Evolutionary conservation across 2,888 invertebrate genomes (phyloP), one percentile per base, ranked within the genome.

Genomic region (Xestia xanthographa): DNA sequence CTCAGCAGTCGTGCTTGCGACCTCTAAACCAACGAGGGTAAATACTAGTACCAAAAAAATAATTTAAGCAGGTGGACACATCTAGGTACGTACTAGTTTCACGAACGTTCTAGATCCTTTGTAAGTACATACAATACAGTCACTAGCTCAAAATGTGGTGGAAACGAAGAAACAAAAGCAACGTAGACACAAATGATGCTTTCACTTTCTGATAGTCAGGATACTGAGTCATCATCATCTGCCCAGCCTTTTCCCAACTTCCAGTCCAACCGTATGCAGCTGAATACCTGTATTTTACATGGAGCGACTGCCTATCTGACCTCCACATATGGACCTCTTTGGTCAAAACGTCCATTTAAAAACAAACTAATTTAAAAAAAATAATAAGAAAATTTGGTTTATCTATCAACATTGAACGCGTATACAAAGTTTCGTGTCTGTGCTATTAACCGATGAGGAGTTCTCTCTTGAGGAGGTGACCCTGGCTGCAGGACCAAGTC

Each of bases 321-420:
- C 34, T 34, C 34, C 34, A 34, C 34, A 34, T 12, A n/a, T n/a
- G 26, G 11, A 12, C 5, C 12, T 26, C 6, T n/a, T 38, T 58
- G 38, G 29, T 38, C 14, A 34, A 34, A 65, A 63, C 56, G 11
- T 48, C 48, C n/a, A 56, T 69, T 69, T 48, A 58, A 48, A 66
- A 20, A 43, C 58, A 45, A 14, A 14, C 45, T 0, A 45, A 45
- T 45, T n/a, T n/a, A n/a, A n/a, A 5, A 45, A 45, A 45, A 34
- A 34, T 2, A 34, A 45, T 0, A 45, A 17, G 17, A 17, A 5
- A 17, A 17, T 45, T 45, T 5, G 17, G 17, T 17, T 45, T 17
- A 45, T 45, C 45, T 17, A 17, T 45, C 45, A 5, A 45, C 17
- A 45, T 17, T 45, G 17, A 43, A 17, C 17, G 45, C 45, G 45